A percentile compares a stretch with the other conserved stretches of the same genome.
phyloP scores from a whole-genome alignment of 2,797 vertebrate genomes.

The Lophotriccus pileatus region DNA sequence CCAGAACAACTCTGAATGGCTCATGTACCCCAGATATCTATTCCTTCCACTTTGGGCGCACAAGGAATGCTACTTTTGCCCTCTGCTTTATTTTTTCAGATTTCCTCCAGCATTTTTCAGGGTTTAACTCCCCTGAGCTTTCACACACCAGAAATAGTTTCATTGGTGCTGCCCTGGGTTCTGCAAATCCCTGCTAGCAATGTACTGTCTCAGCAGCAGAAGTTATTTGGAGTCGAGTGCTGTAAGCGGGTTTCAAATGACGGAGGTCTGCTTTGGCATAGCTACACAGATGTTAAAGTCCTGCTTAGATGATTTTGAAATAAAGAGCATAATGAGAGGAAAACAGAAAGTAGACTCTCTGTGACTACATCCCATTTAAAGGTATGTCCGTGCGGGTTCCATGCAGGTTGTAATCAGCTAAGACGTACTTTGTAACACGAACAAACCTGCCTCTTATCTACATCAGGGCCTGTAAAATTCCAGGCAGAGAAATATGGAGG shows the following conservation, averaged over 20 bases:
- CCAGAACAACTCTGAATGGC: not conserved
- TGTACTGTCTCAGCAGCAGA: not conserved
- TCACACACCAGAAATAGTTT: conserved; percentile 16
- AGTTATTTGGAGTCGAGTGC: not conserved
- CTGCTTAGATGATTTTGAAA: not conserved
- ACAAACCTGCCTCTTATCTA: not conserved
- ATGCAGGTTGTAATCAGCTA: not conserved
- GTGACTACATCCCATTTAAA: not conserved
- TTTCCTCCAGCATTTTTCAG: not conserved
- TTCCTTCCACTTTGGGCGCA: not conserved
- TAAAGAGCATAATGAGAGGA: not conserved
- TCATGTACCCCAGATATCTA: not conserved
- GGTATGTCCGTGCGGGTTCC: not conserved
- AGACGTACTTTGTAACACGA: not conserved
- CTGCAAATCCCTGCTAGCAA: not conserved
- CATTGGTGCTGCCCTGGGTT: conserved; percentile 2
- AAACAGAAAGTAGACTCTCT: not conserved
- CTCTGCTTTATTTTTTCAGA: not conserved
- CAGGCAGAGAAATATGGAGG: not conserved
- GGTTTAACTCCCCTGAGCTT: not conserved
- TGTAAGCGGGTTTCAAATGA: not conserved
- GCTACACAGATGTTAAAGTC: not conserved
- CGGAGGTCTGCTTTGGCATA: not conserved
- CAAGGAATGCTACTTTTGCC: not conserved
- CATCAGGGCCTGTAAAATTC: not conserved